Base-by-base conservation (phyloP, 1,140 invertebrate species). In the Drosophila elegans region DNA sequence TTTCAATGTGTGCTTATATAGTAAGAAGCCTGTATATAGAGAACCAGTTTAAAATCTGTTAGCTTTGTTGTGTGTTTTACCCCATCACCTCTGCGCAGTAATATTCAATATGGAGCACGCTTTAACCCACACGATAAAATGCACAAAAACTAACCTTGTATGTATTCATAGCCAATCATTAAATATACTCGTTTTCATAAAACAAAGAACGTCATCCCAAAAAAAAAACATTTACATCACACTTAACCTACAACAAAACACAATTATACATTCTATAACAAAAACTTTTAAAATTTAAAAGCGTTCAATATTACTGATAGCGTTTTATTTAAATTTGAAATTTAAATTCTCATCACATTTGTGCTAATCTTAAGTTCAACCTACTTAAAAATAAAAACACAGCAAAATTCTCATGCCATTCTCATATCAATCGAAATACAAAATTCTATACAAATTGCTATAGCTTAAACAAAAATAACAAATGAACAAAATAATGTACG, bases 351-450 rank as follows among this genome's bases (percentile, higher is more conserved):
- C 67, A 69, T 71, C 51, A 27, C 64, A 69, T 71, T 39, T 46
- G 39, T 36, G 16, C 16, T 53, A 2, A 34, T 60, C 49, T 48
- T 71, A 9, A 46, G 39, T 71, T 71, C 5, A 41, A 41, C 27
- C 44, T 34, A 9, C 21, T 46, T 45, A 48, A 36, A 41, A 46
- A 42, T 25, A 55, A 79, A 75, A 59, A 81, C 73, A 74, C 74
- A 82, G 80, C 80, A 72, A 84, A 84, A 84, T 84, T 84, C 80
- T 84, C 80, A 84, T 84, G 80, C 80, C 80, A 80, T 78, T 84
- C 53, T 57, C 79, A 80, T 80, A 52, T 80, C 71, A 80, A 67
- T 59, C 73, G 74, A 76, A 48, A 62, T 52, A 77, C 67, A 63
- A 71, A 79, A 57, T 41, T 74, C 49, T 74, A 80, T 54, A 52